Conservation (phyloP, 1,140 invertebrate species). For the Papilio polytes region DNA sequence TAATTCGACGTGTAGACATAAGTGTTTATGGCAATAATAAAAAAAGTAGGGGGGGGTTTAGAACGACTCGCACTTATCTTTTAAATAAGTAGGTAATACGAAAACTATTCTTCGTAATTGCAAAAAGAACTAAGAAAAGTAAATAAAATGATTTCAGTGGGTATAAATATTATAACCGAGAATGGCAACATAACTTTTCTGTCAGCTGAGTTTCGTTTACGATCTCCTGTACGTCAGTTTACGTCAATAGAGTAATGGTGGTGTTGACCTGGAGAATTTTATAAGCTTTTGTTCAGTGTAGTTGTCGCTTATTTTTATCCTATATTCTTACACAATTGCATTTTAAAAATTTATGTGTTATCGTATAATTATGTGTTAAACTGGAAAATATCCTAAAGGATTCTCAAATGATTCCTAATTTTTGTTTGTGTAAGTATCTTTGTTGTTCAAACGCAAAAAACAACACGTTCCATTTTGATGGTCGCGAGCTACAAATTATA, state of each 20-base stretch:
- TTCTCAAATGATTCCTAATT: slow-evolving; percentile 17
- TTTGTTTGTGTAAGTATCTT: slow-evolving; percentile 59
- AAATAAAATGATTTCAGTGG: background rate
- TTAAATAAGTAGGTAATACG: too few species aligned
- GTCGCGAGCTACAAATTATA: slow-evolving; percentile 40
- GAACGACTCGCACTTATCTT: too few species aligned
- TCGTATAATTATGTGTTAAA: background rate
- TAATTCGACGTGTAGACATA: too few species aligned
- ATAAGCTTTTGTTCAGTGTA: slow-evolving; percentile 21
- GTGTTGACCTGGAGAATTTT: slow-evolving; percentile 48
- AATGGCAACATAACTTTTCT: slow-evolving; percentile 49
- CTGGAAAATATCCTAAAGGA: background rate
- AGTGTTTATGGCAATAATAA: too few species aligned
- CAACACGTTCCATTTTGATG: slow-evolving; percentile 56
- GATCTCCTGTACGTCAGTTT: slow-evolving; percentile 32
- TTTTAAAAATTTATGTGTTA: slow-evolving; percentile 7
- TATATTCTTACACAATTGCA: slow-evolving; percentile 5
- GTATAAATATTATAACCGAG: background rate
- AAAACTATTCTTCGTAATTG: background rate
- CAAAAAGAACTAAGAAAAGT: too few species aligned
- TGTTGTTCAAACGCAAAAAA: slow-evolving; percentile 72
- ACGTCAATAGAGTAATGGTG: slow-evolving; percentile 70
- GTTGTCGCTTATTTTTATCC: slow-evolving; percentile 17
- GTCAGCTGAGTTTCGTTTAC: slow-evolving; percentile 67
- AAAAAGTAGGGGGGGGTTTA: too few species aligned